Evolutionary conservation across 2,797 vertebrate species (phyloP).

Genomic region (Channallabes apus): DNA sequence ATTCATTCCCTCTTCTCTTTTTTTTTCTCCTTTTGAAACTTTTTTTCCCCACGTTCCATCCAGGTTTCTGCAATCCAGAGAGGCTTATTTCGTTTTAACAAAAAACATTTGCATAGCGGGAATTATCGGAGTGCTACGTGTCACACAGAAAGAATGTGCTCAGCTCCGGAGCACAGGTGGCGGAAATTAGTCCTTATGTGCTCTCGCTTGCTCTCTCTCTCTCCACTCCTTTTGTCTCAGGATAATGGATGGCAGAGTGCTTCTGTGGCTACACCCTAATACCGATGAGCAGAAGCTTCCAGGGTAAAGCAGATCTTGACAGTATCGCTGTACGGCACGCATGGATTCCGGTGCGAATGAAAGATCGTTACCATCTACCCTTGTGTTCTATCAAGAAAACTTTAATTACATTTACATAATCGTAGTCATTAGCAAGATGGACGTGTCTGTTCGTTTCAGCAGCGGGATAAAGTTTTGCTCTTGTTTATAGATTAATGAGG

Average conservation of each 20-base stretch:
- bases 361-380: not conserved
- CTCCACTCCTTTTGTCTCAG: conserved; percentile 1
- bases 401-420: not conserved
- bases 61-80: conserved; percentile 64
- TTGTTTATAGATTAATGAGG: not conserved
- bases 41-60: conserved; percentile 46
- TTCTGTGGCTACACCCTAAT: conserved; percentile 34
- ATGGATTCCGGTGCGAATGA: not conserved
- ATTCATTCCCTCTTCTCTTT: conserved; percentile 63
- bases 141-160: conserved; percentile 52
- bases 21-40: not conserved
- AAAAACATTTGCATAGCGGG: conserved; percentile 66
- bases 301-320: conserved; percentile 1
- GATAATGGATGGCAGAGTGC: conserved; percentile 57
- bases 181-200: conserved; percentile 57
- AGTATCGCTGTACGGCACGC: conserved; percentile 24
- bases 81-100: conserved; percentile 65
- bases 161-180: conserved; percentile 61
- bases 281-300: conserved; percentile 27
- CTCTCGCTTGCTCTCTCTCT: conserved; percentile 21
- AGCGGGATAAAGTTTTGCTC: not conserved
- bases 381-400: not conserved
- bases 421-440: not conserved
- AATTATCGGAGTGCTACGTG: conserved; percentile 53
- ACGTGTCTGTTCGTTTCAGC: not conserved